Evolutionary conservation across 2,113 vertebrate species (phyloP).

Genomic region (Arothron firmamentum): DNA sequence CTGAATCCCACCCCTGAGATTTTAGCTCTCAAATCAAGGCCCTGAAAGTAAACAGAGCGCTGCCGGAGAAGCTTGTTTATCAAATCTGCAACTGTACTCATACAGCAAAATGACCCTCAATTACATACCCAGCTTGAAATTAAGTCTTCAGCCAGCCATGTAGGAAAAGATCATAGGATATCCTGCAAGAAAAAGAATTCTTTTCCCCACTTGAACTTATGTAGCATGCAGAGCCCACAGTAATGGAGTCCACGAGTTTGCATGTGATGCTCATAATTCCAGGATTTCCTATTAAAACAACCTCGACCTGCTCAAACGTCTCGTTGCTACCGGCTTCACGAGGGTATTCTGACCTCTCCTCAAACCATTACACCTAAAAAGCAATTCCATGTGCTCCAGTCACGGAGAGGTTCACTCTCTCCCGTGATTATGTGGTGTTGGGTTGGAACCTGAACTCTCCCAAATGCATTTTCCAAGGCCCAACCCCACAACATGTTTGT

Average conservation of each 20-base stretch:
- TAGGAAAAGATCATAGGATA: conserved; percentile 82
- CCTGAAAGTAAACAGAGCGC: conserved; percentile 81
- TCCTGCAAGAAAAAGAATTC: conserved; percentile 60
- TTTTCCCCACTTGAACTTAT: conserved; percentile 7
- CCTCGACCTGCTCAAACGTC: conserved; percentile 58
- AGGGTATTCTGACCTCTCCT: conserved; percentile 69
- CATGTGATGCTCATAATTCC: conserved; percentile 49
- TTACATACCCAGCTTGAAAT: conserved; percentile 88
- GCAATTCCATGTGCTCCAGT: conserved; percentile 65
- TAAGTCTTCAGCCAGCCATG: conserved; percentile 82
- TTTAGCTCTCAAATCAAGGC: conserved; percentile 85
- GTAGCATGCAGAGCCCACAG: neutral
- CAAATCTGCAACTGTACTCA: conserved; percentile 83
- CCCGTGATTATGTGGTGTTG: conserved; percentile 63
- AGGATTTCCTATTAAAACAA: conserved; percentile 54
- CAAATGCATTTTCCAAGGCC: conserved; percentile 59
- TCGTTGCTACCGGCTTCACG: conserved; percentile 61
- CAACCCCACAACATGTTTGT: conserved; percentile 44
- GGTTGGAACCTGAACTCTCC: conserved; percentile 58
- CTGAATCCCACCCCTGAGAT: conserved; percentile 55
- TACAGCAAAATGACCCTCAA: conserved; percentile 89
- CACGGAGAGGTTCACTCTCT: conserved; percentile 60
- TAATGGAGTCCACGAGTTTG: conserved; percentile 11
- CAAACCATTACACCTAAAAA: conserved; percentile 55
- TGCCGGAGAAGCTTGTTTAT: conserved; percentile 77